phyloP scores from a whole-genome alignment of 1,140 invertebrate species.

The Orussus abietinus region DNA sequence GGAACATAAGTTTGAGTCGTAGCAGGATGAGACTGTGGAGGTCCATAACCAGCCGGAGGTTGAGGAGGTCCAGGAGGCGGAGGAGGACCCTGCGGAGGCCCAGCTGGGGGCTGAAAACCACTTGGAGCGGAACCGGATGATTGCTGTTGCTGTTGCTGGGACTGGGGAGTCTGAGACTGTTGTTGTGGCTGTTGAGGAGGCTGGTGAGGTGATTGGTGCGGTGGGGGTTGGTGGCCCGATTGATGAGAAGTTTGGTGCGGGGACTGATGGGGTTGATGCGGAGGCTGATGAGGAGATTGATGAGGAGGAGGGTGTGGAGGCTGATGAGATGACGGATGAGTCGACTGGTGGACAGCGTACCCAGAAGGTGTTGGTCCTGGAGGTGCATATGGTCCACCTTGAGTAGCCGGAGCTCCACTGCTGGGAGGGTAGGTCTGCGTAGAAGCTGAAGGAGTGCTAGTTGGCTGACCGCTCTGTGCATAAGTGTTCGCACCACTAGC shows the following conservation, averaged over 20 bases:
- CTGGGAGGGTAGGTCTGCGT: constrained; percentile 50
- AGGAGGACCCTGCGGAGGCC: constrained; percentile 43
- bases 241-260: constrained; percentile 33
- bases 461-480: constrained; percentile 45
- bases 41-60: constrained; percentile 39
- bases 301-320: constrained; percentile 36
- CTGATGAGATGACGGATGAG: constrained; percentile 31
- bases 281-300: constrained; percentile 26
- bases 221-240: constrained; percentile 7
- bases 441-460: constrained; percentile 46
- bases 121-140: constrained; percentile 46
- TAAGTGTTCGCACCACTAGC: constrained; percentile 46
- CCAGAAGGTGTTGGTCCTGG: constrained; percentile 40
- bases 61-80: constrained; percentile 39
- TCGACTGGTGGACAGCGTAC: constrained; percentile 35
- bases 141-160: constrained; percentile 40
- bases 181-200: constrained; percentile 35
- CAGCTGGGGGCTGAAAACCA: constrained; percentile 48
- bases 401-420: constrained; percentile 41
- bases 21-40: constrained; percentile 43
- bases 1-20: constrained; percentile 50
- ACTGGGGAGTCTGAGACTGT: constrained; percentile 42
- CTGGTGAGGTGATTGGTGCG: constrained; percentile 34
- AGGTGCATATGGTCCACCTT: constrained; percentile 40
- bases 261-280: constrained; percentile 31